A percentile compares a stretch with the other conserved stretches of the same genome.
Conservation (phyloP, 2,113 vertebrate genomes). For the Hippocampus mohnikei region DNA sequence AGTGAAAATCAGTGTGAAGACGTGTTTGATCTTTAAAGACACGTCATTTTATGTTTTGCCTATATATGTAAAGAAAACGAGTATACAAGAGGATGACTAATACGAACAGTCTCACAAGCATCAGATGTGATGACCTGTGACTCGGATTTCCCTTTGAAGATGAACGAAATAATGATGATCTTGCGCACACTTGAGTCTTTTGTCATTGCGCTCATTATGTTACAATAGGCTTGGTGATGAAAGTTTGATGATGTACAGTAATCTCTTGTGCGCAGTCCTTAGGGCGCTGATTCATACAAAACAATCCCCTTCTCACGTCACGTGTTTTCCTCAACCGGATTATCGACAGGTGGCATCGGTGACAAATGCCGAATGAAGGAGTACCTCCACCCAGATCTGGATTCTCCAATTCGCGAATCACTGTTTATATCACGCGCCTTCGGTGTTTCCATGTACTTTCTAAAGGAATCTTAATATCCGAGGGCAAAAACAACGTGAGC, state of each 20-base stretch:
- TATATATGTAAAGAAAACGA: neutral
- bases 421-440: neutral
- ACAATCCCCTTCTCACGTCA: slow-evolving; percentile 20
- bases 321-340: slow-evolving; percentile 42
- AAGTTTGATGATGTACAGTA: slow-evolving; percentile 63
- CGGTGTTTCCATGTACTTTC: neutral
- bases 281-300: slow-evolving; percentile 52
- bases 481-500: neutral
- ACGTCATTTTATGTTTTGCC: neutral
- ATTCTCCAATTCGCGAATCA: neutral
- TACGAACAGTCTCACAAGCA: neutral
- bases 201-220: neutral
- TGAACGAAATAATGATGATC: neutral
- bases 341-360: slow-evolving; percentile 49
- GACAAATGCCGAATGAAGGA: slow-evolving; percentile 21
- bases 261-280: slow-evolving; percentile 53
- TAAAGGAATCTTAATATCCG: neutral
- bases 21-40: neutral
- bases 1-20: neutral
- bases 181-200: neutral
- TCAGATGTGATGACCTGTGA: neutral
- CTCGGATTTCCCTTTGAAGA: neutral
- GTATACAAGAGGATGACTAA: neutral
- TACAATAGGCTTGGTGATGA: slow-evolving; percentile 29
- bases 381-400: neutral